A percentile compares a stretch with the other conserved stretches of the same genome.
Evolutionary conservation across 2,888 invertebrate species (phyloP).

Genomic region (Pterobdella sp.): DNA sequence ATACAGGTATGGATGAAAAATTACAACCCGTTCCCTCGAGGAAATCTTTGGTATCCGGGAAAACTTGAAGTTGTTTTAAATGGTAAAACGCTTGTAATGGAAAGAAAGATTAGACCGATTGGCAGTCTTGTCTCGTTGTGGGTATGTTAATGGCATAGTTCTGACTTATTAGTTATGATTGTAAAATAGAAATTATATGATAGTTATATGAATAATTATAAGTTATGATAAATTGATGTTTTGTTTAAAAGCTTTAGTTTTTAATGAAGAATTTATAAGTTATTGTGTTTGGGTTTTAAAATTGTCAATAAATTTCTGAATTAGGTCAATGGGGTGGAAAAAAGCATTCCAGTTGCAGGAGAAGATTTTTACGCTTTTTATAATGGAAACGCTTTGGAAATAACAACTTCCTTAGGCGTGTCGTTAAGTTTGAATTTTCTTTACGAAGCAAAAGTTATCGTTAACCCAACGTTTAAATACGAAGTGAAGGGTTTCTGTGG

Average conservation of each 20-base stretch:
- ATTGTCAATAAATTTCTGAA: neutral
- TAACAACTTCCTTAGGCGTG: neutral
- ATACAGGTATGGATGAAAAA: neutral
- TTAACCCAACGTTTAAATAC: slow-evolving; percentile 5
- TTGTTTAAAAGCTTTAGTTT: too few species aligned
- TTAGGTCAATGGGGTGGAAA: neutral
- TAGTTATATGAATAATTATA: neutral
- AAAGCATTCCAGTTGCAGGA: neutral
- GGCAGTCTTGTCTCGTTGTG: slow-evolving; percentile 15
- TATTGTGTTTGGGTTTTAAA: neutral
- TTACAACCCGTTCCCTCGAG: slow-evolving; percentile 3
- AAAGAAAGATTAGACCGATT: neutral
- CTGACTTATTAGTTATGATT: too few species aligned
- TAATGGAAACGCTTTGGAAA: slow-evolving; percentile 19
- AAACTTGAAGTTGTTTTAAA: neutral
- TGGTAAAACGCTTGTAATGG: neutral
- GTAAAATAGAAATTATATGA: neutral
- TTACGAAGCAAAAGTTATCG: neutral
- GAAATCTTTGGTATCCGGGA: neutral
- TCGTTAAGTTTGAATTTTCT: neutral
- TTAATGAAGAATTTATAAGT: neutral
- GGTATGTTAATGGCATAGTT: neutral
- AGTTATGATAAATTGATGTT: too few species aligned
- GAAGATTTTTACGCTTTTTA: slow-evolving; percentile 4
- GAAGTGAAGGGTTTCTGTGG: slow-evolving; percentile 24